Base-by-base conservation (phyloP, 2,888 invertebrate genomes). In the Sinopyrophorus schimmeli region DNA sequence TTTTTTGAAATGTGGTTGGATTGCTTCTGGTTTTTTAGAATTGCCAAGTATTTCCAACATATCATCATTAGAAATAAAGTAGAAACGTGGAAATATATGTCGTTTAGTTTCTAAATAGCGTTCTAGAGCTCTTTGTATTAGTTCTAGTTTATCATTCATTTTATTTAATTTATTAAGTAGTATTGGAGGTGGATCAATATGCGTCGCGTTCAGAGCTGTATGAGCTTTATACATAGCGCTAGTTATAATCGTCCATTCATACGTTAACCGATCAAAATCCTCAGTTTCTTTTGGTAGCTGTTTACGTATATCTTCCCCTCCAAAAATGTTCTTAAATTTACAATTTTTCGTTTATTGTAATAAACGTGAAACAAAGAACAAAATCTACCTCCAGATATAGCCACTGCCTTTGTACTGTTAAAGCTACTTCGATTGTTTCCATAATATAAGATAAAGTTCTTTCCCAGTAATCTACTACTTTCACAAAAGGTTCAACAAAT, bases 1-100 rank as follows among this genome's bases (percentile, higher is more conserved):
- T 68, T 94, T 94, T 67, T 90, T 92, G 47, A 93, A 76, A 70
- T 93, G 92, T 0, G 85, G 82, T 75, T 92, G 92, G 44, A 94
- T 83, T 28, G 86, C 75, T 62, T 89, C 87, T 0, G 93, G 92
- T 61, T 82, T 86, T 63, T 86, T 89, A 0, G 91, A 86, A 70
- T 92, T 91, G 0, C 91, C 92, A 47, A 93, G 78, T 57, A 93
- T 91, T 73, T 92, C 89, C 37, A 90, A 71, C 59, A 90, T 75
- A 66, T 90, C 89, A 63, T 88, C 87, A 67, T 89, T 88, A n/a
- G 88, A 88, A 55, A 89, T 80, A 67, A 89, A 89, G 70, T 89
- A 89, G 68, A 89, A 88, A 43, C 89, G 74, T 7, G 93, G 93
- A 72, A 94, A 94, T 27, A 89, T 69, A 70, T 89, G 86, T n/a